Evolutionary conservation across 1,140 invertebrate species (phyloP), one percentile per base, ranked within the genome.

Genomic region (Ceratoteleas bidentatus): DNA sequence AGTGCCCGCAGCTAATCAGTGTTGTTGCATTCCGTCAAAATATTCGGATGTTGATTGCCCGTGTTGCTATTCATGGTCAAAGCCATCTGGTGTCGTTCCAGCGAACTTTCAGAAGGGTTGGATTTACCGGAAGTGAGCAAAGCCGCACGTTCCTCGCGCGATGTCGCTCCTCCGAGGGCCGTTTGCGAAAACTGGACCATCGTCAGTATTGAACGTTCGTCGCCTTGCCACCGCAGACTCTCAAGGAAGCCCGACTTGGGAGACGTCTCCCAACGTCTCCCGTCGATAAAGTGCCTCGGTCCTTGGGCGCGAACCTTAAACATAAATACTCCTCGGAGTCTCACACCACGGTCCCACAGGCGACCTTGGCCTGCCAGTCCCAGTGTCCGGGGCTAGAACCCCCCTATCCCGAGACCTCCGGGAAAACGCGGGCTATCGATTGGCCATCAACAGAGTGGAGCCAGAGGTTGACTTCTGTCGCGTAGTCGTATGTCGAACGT

Each of bases 51-150:
- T 72, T 75, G 72, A 75, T 72, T 68, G 57, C 56, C 72, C 9
- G 16, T 54, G 34, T 13, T 24, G 49, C 9, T 62, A 38, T 81
- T 81, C 72, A 81, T 81, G 70, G 78, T 75, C 78, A 81, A 81
- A 81, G 78, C 78, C 78, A 81, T 54, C 78, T 81, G 52, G 78
- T 75, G 72, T 65, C 78, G 24, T 47, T 81, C 13, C 60, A 54
- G 9, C 57, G 78, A 81, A 81, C 65, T 53, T 75, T 65, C 65
- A 66, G 24, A 66, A 70, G 78, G 78, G 78, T 81, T 60, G 72
- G 49, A 66, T 61, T 81, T 81, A 64, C 72, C 72, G 66, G 65
- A 72, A 75, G 65, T 53, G 70, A 70, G 13, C 58, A 54, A 64
- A 70, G 53, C 72, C 60, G 5, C 43, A 66, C 24, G 52, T 64